Evolutionary conservation across 2,797 vertebrate genomes (phyloP), one percentile per base, ranked within the genome.

Genomic region (Mus spretus): DNA sequence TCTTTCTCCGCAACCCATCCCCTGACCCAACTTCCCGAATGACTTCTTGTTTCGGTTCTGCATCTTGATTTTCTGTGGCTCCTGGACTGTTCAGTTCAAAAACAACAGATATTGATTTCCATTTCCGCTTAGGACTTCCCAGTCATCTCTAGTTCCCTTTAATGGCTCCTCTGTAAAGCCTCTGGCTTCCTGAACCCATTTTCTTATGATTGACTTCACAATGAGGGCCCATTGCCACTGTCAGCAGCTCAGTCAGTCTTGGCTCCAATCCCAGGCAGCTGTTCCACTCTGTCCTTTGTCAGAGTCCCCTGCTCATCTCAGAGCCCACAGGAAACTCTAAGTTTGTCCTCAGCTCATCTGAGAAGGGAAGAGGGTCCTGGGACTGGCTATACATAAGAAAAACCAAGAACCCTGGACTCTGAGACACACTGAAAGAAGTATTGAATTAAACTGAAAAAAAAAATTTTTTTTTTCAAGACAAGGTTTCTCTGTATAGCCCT

Each of bases 71-170:
- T 85, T 85, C 87, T 87, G 6, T 14, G 53, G 28, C 40, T 75
- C 44, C 63, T 82, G 47, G 20, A 28, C 93, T 65, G 2, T 74
- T 78, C 67, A 90, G 53, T 63, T 85, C 72, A 88, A 85, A 85
- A 94, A 47, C 92, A 96, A 40, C 50, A 61, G 22, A 82, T 85
- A 96, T n/a, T 57, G 87, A 90, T 86, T 74, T 82, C 61, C 26
- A n/a, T 59, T 87, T 85, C 90, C 12, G 0, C 28, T 79, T 11
- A 24, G 67, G 31, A 47, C 53, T 78, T 78, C 92, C 93, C 28
- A 11, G 1, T 50, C 44, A 59, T 72, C 86, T 72, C 84, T 19
- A 3, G 53, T 61, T 67, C 65, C 84, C 11, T 28, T 83, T 61
- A 81, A 81, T 47, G 47, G 53, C 13, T 72, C 84, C 55, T 97